Evolutionary conservation across 35 echinoderm and acorn worm genomes (phyloP), one percentile per base, ranked within the genome.

Genomic region (Ophiothrix spiculata): DNA sequence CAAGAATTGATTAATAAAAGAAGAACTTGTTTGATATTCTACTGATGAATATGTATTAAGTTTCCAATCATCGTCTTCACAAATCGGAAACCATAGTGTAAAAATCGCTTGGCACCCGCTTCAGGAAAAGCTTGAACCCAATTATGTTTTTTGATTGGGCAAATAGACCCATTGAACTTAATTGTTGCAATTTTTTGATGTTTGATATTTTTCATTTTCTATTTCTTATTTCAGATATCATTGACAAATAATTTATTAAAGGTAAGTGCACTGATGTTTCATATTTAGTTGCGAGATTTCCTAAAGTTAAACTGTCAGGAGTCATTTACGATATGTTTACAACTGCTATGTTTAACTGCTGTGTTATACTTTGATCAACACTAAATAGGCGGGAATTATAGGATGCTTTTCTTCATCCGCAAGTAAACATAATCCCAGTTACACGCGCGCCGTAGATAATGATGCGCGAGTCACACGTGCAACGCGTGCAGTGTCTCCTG

Each of bases 171-270:
- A 6, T 49, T 6, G 19, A 49, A 19, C 19, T 33, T 31, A 77
- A 77, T 35, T 35, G 33, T 60, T 80, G n/a, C 32, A 0, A 33
- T 75, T 81, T 56, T 29, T 41, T 81, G 39, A 39, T 56, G 33
- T 14, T 74, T 8, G 25, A 73, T 33, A 40, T 37, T 33, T 19
- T 45, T 88, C 83, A 75, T 87, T 82, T 35, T 90, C n/a, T n/a
- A n/a, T 76, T 39, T 84, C 35, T 63, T n/a, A 12, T 45, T 37
- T 36, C 81, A 97, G 94, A 97, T 97, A 39, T 97, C 94, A 28
- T 64, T 97, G 34, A 75, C 93, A 40, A 97, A 97, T 82, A 97
- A 97, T 76, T 37, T 97, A 19, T 56, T 97, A 41, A 97, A 97
- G 87, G 94, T 97, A 87, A 92, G 87, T 77, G n/a, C 49, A 34